These are phyloP conservation scores for Petrolisthes cinctipes DNA, from an alignment of 2,888 invertebrate species.

Conservation along the genomic window DNA sequence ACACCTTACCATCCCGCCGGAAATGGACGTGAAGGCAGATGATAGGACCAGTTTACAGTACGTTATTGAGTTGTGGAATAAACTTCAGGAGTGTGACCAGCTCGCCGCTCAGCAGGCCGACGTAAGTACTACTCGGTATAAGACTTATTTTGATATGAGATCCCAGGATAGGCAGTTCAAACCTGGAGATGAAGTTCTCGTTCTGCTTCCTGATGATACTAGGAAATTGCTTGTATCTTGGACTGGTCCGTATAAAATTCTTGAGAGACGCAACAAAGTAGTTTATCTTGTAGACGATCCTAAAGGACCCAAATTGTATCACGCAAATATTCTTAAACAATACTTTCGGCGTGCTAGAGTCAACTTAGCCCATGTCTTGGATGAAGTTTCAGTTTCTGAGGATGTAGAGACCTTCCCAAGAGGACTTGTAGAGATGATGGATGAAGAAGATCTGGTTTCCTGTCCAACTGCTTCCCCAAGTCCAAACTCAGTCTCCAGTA, in stretches of 20 bases:
- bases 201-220: neutral
- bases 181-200: constrained; percentile 4
- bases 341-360: constrained; percentile 1
- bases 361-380: neutral
- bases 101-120: constrained; percentile 4
- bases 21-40: neutral
- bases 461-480: too few relatives aligned
- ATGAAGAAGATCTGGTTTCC: too few relatives aligned
- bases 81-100: constrained; percentile 4
- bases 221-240: constrained; percentile 7
- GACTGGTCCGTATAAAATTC: neutral
- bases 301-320: too few relatives aligned
- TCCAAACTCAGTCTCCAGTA: too few relatives aligned
- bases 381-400: too few relatives aligned
- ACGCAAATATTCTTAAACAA: constrained; percentile 3
- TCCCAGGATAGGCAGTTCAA: constrained; percentile 21
- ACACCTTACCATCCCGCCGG: too few relatives aligned
- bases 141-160: constrained; percentile 3
- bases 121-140: constrained; percentile 2
- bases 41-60: neutral
- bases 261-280: neutral
- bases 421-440: too few relatives aligned
- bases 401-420: too few relatives aligned
- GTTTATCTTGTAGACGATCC: too few relatives aligned
- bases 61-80: neutral